A percentile compares a stretch with the other conserved stretches of the same genome.
Conservation (phyloP, 2,797 vertebrate species). For the Cyprinodon diabolis region DNA sequence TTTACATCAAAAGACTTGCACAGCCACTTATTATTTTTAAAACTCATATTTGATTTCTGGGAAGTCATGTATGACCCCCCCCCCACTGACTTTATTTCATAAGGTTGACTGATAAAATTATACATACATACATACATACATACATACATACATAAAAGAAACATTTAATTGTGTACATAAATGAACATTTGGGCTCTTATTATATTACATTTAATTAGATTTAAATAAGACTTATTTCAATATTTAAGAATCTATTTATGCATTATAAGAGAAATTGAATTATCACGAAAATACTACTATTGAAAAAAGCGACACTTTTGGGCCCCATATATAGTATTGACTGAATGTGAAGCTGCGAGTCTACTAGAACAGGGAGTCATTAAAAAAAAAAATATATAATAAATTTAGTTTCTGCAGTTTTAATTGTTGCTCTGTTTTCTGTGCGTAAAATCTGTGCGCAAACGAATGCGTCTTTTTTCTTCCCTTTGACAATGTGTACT, state of each 20-base stretch:
- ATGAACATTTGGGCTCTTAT: background rate
- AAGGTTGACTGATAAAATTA: too few relatives aligned
- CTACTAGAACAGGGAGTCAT: too few relatives aligned
- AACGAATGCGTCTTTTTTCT: background rate
- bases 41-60: too few relatives aligned
- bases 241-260: too few relatives aligned
- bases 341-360: background rate
- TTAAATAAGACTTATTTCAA: background rate
- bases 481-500: background rate
- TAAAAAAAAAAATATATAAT: too few relatives aligned
- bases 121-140: too few relatives aligned
- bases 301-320: background rate
- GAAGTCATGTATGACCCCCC: background rate
- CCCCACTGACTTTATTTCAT: background rate
- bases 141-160: too few relatives aligned
- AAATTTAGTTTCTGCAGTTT: background rate
- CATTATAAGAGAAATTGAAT: background rate
- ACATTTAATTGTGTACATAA: too few relatives aligned
- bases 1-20: too few relatives aligned
- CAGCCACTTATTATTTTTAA: background rate
- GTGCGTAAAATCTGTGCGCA: constrained; percentile 47
- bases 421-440: background rate
- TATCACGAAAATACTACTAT: background rate
- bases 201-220: background rate
- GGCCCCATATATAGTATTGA: background rate